Percentiles rank a stretch among this genome's conserved stretches.
These are phyloP conservation scores for Pherbina coryleti DNA, from an alignment of 2,888 invertebrate genomes.

Conservation along the genomic window DNA sequence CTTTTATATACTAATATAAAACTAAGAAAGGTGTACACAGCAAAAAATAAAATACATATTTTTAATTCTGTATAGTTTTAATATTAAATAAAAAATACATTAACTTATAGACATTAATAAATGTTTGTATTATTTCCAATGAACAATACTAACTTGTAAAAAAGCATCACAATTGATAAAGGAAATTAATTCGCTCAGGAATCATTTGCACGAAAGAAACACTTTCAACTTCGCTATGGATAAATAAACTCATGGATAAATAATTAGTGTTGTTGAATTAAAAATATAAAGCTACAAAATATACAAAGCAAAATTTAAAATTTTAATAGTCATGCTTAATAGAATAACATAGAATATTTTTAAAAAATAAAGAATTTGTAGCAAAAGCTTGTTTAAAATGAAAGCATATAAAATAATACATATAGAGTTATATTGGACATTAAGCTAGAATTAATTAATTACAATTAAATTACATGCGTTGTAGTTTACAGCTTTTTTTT, in stretches of 20 bases:
- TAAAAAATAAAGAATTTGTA: not conserved
- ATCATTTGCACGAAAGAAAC: not conserved
- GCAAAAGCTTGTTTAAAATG: not conserved
- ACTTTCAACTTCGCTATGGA: constrained; percentile 4
- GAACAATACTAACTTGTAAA: constrained; percentile 20
- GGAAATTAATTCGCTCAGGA: constrained; percentile 27
- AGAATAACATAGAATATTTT: not conserved
- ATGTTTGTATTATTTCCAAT: constrained; percentile 1
- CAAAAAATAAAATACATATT: not conserved
- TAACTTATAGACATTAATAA: constrained; percentile 32
- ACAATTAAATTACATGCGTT: constrained; percentile 12
- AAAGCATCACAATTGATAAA: constrained; percentile 34
- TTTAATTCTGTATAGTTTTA: not conserved
- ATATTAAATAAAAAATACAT: not conserved
- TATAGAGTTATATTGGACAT: not conserved
- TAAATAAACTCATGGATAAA: not conserved
- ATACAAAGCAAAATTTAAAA: not conserved
- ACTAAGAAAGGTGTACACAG: not conserved
- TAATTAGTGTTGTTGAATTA: not conserved
- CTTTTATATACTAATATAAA: not conserved
- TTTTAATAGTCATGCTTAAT: constrained; percentile 12
- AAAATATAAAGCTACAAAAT: constrained; percentile 6
- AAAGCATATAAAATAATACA: constrained; percentile 30
- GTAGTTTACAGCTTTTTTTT: not conserved
- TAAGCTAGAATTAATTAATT: not conserved